phyloP scores from a whole-genome alignment of 2,797 vertebrate genomes.

The Stomatorhinus walkeri region DNA sequence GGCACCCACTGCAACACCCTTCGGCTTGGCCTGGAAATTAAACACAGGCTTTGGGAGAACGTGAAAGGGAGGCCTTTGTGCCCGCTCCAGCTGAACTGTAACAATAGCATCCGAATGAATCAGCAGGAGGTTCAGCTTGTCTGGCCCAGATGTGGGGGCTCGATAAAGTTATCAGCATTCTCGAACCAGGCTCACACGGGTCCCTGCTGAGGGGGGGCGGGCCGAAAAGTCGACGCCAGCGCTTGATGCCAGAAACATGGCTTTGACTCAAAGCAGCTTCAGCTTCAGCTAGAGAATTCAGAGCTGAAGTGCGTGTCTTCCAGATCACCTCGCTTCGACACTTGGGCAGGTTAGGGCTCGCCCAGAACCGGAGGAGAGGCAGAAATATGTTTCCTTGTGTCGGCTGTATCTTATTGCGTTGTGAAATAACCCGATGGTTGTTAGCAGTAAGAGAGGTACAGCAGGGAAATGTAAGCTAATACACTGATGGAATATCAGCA shows the following conservation, averaged over 20 bases:
- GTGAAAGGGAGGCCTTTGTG: not conserved
- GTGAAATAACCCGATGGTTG: not conserved
- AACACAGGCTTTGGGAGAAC: not conserved
- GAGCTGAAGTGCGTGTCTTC: not conserved
- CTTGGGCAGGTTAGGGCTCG: not conserved
- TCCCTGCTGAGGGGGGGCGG: not conserved
- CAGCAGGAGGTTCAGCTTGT: not conserved
- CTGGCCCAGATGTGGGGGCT: constrained; percentile 19
- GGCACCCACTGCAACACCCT: not conserved
- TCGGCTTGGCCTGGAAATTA: not conserved
- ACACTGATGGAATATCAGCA: not conserved
- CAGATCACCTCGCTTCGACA: not conserved
- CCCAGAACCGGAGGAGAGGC: not conserved
- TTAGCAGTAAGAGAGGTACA: not conserved
- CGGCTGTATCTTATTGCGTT: not conserved
- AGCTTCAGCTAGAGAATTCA: not conserved
- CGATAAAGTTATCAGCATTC: constrained; percentile 19
- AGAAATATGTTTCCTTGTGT: not conserved
- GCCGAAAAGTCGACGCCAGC: not conserved
- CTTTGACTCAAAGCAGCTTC: not conserved
- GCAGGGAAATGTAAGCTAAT: not conserved
- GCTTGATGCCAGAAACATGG: constrained; percentile 1
- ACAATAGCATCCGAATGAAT: constrained; percentile 17
- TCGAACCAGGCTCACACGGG: not conserved
- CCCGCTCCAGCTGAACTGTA: not conserved